Conservation (phyloP, 2,797 vertebrate species). For the Ispidina lecontei region DNA sequence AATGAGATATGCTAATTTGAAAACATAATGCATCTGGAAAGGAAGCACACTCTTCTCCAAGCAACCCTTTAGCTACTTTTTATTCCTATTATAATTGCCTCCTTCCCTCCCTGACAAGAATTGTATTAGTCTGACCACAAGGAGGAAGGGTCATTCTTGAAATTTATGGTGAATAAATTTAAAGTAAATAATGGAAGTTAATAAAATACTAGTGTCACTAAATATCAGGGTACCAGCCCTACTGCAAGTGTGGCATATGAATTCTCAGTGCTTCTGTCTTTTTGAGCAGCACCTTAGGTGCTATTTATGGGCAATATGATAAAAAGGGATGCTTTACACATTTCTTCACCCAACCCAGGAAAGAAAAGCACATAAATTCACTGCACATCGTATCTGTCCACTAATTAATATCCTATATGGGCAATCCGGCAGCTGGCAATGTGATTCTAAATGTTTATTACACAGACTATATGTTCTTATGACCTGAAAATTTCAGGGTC, state of each 20-base stretch:
- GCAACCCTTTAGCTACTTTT: neutral
- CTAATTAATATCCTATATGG: neutral
- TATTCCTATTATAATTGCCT: neutral
- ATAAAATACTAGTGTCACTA: neutral
- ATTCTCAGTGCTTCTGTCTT: neutral
- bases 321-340: neutral
- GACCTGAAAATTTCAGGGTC: neutral
- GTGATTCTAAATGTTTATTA: neutral
- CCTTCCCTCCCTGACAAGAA: neutral
- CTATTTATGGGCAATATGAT: neutral
- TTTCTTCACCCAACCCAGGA: neutral
- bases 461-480: neutral
- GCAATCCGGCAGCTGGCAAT: neutral
- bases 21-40: neutral
- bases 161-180: neutral
- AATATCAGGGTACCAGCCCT: neutral
- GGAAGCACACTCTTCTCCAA: neutral
- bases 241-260: neutral
- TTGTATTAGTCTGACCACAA: neutral
- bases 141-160: neutral
- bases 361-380: neutral
- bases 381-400: neutral
- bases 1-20: neutral
- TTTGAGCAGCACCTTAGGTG: neutral
- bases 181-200: neutral